Base-by-base conservation (phyloP, 2,888 invertebrate genomes). In the Harpalus rubripes region DNA sequence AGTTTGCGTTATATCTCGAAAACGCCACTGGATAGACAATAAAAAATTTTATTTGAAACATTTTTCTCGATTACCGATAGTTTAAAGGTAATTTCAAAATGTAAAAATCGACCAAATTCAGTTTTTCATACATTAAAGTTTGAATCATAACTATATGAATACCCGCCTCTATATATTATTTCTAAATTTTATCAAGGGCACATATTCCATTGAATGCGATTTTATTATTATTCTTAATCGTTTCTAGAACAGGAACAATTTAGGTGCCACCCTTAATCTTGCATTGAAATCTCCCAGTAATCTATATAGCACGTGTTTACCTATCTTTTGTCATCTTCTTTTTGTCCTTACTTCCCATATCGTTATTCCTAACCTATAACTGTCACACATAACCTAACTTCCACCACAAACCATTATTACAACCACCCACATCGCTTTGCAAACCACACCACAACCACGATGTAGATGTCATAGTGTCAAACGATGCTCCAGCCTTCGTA, bases 401-500 rank as follows among this genome's bases (percentile, higher is more conserved):
- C 15, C 63, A 26, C 63, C 63, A 63, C 18, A 18, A 63, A 8
- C 63, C 63, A 63, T 63, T 63, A 22, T 44, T 59, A 18, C n/a
- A 56, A 59, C 58, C 56, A 56, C 78, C 78, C 39, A 74, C 41
- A 76, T 52, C 56, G 52, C 18, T 7, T 26, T 39, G 68, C 68
- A 32, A 68, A 32, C 68, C 68, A 68, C 68, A 68, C 41, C 7
- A 41, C 68, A 12, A 44, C 44, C 18, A 26, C 63, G 22, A 79
- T 81, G 65, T 81, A 81, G 81, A 44, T 63, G 81, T 81, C 81
- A 63, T 1, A 52, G 10, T 8, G 12, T 1, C 10, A 32, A 59
- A 80, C 32, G 74, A 78, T 78, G 78, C 26, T 59, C 61, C 10
- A 16, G 79, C 79, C 79, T 26, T 39, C 61, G 61, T 10, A 39